Base-by-base conservation (phyloP, 1,140 invertebrate genomes). In the Drosophila sechellia region DNA sequence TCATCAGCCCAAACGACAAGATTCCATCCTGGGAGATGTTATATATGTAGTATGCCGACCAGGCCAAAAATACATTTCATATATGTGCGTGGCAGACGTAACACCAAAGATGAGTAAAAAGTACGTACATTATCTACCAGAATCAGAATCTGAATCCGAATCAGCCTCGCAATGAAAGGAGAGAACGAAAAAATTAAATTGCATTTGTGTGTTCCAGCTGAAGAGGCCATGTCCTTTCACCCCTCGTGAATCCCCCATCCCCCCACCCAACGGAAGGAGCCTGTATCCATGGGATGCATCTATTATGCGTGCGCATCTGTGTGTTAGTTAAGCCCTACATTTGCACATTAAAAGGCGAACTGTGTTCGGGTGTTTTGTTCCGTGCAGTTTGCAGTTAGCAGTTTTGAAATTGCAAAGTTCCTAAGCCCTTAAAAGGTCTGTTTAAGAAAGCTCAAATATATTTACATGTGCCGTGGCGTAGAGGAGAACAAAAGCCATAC, bases 31-130 rank as follows among this genome's bases (percentile, higher is more conserved):
- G 86, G 70, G 66, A 86, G 86, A 83, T 83, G 74, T 11, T 5
- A 34, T 40, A 42, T 37, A 22, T 35, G 34, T 35, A 11, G 66
- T 75, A 66, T 75, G 77, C 74, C 77, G 76, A 31, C 31, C 31
- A 31, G n/a, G 72, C 89, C 89, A 90, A 89, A 91, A 89, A 91
- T 90, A 90, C 77, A 89, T 91, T 81, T 90, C 76, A 85, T 81
- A 71, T 83, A 64, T 35, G 34, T 53, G 78, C 61, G 70, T 49
- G 53, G 58, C 59, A 64, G 52, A 56, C 50, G 53, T 69, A 70
- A 35, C 42, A 56, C 77, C 71, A 66, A 77, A 87, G 83, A 76
- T 87, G 79, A 76, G 50, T 48, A 65, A 49, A 68, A 76, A 64
- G 58, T 48, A 66, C 40, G 49, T 70, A 68, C 64, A 43, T 65